phyloP scores from a whole-genome alignment of 2,888 invertebrate genomes.

The Amphimallon solstitiale region DNA sequence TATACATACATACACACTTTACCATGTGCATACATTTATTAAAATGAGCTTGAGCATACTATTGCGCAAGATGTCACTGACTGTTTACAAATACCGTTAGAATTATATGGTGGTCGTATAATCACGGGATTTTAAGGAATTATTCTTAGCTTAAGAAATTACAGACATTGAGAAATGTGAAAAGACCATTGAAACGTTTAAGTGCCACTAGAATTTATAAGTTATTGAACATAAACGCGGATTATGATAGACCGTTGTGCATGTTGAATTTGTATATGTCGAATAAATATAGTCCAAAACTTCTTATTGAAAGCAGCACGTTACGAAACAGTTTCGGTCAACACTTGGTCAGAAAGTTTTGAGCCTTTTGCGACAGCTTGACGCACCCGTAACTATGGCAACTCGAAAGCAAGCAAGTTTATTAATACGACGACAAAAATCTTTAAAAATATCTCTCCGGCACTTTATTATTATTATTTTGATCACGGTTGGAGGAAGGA shows the following conservation, averaged over 20 bases:
- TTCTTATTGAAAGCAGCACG: neutral
- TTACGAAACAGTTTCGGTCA: conserved; percentile 1
- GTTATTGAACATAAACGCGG: conserved; percentile 4
- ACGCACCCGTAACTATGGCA: conserved; percentile 12
- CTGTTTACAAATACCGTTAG: conserved; percentile 14
- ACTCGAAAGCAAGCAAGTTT: conserved; percentile 3
- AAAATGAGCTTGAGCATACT: no score
- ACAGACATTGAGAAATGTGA: conserved; percentile 8
- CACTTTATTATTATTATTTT: conserved; percentile 23
- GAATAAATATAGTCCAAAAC: neutral
- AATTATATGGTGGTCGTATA: neutral
- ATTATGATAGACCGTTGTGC: neutral
- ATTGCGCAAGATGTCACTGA: conserved; percentile 8
- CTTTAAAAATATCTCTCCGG: conserved; percentile 24
- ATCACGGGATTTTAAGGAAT: conserved; percentile 8
- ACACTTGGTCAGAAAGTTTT: conserved; percentile 5
- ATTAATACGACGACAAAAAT: conserved; percentile 16
- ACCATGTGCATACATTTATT: neutral
- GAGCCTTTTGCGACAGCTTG: conserved; percentile 14
- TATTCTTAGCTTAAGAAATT: neutral
- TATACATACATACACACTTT: neutral
- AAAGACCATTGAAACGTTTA: conserved; percentile 6
- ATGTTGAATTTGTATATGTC: neutral
- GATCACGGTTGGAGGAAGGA: neutral
- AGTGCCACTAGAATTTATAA: conserved; percentile 1